A percentile compares a stretch with the other conserved stretches of the same genome.
These are phyloP conservation scores for Junonia oenone DNA, from an alignment of 2,888 invertebrate species.

Conservation along the genomic window DNA sequence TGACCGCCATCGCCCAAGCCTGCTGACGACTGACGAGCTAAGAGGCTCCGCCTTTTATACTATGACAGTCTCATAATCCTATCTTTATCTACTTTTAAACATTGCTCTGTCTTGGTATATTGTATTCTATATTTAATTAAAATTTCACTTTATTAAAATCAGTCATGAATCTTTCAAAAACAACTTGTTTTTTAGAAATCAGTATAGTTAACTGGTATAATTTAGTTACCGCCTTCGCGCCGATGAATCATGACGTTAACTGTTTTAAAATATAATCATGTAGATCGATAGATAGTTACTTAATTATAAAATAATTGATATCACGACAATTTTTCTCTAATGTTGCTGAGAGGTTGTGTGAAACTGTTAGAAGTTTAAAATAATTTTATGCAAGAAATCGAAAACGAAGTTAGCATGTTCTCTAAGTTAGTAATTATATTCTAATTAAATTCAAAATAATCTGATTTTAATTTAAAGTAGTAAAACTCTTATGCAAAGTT, in stretches of 20 bases:
- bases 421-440: not conserved
- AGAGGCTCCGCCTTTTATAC: conserved; percentile 59
- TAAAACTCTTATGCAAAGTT: not conserved
- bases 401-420: not conserved
- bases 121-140: conserved; percentile 3
- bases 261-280: conserved; percentile 10
- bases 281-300: conserved; percentile 3
- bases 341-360: not conserved
- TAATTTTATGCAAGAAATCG: not conserved
- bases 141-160: not conserved
- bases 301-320: not conserved
- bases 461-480: not conserved
- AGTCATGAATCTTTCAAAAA: not conserved
- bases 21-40: conserved; percentile 47
- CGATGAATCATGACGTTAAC: conserved; percentile 31
- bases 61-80: conserved; percentile 14
- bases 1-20: conserved; percentile 77
- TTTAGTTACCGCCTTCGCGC: conserved; percentile 28
- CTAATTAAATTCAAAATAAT: not conserved
- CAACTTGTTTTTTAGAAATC: conserved; percentile 12
- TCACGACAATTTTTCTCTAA: not conserved
- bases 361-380: not conserved
- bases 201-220: conserved; percentile 5
- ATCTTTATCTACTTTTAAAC: conserved; percentile 9
- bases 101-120: not conserved